Evolutionary conservation across 2,888 invertebrate genomes (phyloP).

Genomic region (Heliconius sara): DNA sequence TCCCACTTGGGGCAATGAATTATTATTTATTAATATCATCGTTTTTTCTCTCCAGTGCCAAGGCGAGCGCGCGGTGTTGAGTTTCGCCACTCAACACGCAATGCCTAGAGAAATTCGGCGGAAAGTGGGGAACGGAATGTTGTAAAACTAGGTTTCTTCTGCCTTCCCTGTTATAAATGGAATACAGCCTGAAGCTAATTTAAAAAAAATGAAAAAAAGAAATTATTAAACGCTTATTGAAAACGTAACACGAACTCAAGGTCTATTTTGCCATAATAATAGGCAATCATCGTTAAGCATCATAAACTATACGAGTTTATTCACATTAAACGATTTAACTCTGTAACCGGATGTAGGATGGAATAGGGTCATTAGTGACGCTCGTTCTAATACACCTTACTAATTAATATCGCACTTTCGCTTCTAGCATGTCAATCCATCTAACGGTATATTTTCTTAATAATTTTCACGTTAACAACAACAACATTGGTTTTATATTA

Average conservation of each 20-base stretch:
- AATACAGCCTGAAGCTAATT: too few relatives aligned
- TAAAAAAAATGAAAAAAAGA: too few relatives aligned
- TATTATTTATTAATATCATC: too few relatives aligned
- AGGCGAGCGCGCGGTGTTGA: too few relatives aligned
- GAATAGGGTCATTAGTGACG: slow-evolving; percentile 9
- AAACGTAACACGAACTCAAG: neutral
- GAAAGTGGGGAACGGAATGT: too few relatives aligned
- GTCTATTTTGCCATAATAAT: neutral
- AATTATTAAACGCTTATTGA: too few relatives aligned
- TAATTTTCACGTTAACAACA: neutral
- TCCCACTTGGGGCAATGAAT: too few relatives aligned
- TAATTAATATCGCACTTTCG: slow-evolving; percentile 12
- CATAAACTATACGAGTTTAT: neutral
- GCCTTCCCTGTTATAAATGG: neutral
- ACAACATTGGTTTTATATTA: too few relatives aligned
- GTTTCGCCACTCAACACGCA: too few relatives aligned
- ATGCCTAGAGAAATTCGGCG: too few relatives aligned
- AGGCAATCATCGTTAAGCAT: neutral
- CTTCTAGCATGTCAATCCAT: neutral
- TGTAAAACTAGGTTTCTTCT: neutral
- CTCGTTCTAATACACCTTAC: slow-evolving; percentile 1
- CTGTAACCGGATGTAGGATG: slow-evolving; percentile 9
- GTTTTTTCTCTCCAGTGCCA: too few relatives aligned
- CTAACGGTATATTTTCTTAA: neutral
- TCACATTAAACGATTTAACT: neutral